Conservation (phyloP, 2,797 vertebrate genomes). For the Adrianichthys oophorus region DNA sequence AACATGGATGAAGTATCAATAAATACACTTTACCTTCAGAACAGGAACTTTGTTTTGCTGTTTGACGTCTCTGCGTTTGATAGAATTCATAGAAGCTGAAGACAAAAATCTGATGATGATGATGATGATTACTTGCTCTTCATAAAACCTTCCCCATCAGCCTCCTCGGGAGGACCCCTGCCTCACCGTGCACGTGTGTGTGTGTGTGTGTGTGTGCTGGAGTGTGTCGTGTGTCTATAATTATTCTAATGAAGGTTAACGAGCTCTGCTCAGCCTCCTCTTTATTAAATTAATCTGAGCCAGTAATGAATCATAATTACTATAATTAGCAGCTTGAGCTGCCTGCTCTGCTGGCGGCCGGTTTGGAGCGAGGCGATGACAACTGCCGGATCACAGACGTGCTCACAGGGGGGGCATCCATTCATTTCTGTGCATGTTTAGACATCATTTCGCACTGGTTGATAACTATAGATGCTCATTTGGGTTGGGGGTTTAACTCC, state of each 20-base stretch:
- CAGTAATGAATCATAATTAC: constrained; percentile 92
- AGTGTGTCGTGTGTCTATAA: constrained; percentile 72
- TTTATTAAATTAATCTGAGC: constrained; percentile 95
- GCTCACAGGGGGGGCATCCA: constrained; percentile 12
- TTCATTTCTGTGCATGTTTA: not conserved
- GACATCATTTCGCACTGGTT: too few species aligned
- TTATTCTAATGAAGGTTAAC: constrained; percentile 96
- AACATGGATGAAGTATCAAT: not conserved
- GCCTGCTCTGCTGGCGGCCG: constrained; percentile 41
- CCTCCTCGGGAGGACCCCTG: not conserved
- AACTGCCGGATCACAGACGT: constrained; percentile 9
- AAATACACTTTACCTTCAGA: not conserved
- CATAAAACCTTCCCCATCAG: too few species aligned
- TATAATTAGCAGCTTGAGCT: constrained; percentile 86
- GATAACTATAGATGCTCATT: too few species aligned
- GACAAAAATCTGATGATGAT: too few species aligned
- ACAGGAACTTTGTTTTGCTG: not conserved
- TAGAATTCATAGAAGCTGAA: not conserved
- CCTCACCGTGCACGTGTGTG: not conserved
- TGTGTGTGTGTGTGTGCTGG: not conserved
- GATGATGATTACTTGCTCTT: too few species aligned
- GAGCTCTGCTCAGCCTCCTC: constrained; percentile 84
- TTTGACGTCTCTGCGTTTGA: constrained; percentile 3
- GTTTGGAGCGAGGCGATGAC: constrained; percentile 27
- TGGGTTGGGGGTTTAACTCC: too few species aligned